Conservation (phyloP, 1,140 invertebrate species). For the Drosophila guanche region DNA sequence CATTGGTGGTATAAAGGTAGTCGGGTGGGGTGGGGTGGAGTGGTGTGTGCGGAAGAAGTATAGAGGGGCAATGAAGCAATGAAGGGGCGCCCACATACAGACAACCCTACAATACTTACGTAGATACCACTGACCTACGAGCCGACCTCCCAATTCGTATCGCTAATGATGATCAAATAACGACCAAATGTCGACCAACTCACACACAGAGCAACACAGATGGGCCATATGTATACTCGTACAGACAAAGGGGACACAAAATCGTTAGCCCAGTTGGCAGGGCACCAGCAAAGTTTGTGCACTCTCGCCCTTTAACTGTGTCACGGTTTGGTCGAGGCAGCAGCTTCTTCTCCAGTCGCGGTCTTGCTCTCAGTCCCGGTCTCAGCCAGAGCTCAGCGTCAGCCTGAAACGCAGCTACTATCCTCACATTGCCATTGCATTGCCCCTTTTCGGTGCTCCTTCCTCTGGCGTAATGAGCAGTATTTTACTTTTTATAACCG, state of each 20-base stretch:
- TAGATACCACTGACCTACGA: neutral
- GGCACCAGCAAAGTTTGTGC: conserved; percentile 64
- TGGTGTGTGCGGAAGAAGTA: neutral
- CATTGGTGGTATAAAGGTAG: no score
- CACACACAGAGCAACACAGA: conserved; percentile 10
- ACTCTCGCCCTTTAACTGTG: conserved; percentile 56
- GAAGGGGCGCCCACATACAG: conserved; percentile 50
- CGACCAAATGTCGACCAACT: conserved; percentile 59
- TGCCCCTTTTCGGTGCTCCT: conserved; percentile 14
- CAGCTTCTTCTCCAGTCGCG: conserved; percentile 13
- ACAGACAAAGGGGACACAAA: conserved; percentile 56
- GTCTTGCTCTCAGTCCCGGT: conserved; percentile 2
- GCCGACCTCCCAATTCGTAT: conserved; percentile 64
- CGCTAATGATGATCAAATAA: conserved; percentile 82
- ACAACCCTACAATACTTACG: conserved; percentile 35
- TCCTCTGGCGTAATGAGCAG: conserved; percentile 38
- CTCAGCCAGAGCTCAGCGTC: conserved; percentile 4
- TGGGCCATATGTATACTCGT: conserved; percentile 7
- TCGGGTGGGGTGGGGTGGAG: neutral
- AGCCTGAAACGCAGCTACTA: no score
- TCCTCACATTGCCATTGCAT: conserved; percentile 3
- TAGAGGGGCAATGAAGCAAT: conserved; percentile 26
- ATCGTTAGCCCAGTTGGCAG: conserved; percentile 80
- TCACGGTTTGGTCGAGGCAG: conserved; percentile 42
- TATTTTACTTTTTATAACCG: conserved; percentile 18